Base-by-base conservation (phyloP, 2,888 invertebrate genomes). In the Lasioglossum pauxillum region DNA sequence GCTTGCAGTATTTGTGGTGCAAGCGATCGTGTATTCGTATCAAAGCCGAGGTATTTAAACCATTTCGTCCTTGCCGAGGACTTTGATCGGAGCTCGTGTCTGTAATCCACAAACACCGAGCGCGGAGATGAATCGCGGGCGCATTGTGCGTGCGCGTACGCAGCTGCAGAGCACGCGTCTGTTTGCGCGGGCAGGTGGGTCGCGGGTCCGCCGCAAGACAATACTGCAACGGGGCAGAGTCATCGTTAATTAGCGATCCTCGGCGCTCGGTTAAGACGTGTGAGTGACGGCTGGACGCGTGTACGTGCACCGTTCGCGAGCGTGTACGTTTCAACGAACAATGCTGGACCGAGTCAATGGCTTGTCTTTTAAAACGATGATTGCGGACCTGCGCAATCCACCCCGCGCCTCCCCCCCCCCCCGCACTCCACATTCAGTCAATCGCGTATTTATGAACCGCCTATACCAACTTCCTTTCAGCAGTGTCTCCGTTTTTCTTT, bases 221-320 rank as follows among this genome's bases (percentile, higher is more conserved):
- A 93, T 94, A 93, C 92, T 89, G 91, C 91, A 87, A 87, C 92
- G 90, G 87, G 89, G 84, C 85, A 91, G 87, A 92, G 92, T 92
- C 92, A 90, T 91, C 92, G 93, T 94, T 94, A 94, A 94, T 94
- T 94, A 94, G 92, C 90, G 91, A 93, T 92, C 91, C 91, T 91
- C 91, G 82, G 88, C 90, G 88, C 60, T 90, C 79, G 81, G 90
- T 75, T 87, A 87, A 91, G 92, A 92, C 91, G 91, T 92, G 92
- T 92, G 92, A 92, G 91, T 93, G 93, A 92, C 86, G 75, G 12
- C 27, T 8, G 72, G 44, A 57, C 35, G 82, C 83, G 86, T 84
- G 85, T 88, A 64, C 53, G 31, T 78, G 82, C 75, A 64, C 73
- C 71, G 82, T 44, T 7, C 44, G 73, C n/a, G 41, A 74, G 78